phyloP scores from a whole-genome alignment of 2,888 invertebrate species.

The Neoascia interrupta region DNA sequence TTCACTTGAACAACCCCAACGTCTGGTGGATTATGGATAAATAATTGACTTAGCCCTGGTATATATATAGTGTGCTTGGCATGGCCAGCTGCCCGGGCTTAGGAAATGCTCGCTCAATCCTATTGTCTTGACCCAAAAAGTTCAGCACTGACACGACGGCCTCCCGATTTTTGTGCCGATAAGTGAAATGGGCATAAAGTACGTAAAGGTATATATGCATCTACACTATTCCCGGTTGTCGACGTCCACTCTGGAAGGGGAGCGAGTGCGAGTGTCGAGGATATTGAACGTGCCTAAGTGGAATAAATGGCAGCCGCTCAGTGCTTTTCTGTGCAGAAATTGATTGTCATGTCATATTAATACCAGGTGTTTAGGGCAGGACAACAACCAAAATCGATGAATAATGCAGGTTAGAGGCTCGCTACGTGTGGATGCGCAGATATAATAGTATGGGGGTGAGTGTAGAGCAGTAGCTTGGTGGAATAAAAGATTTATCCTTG shows the following conservation, averaged over 20 bases:
- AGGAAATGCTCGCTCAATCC: constrained; percentile 10
- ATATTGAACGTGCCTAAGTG: constrained; percentile 57
- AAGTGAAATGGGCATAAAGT: constrained; percentile 4
- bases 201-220: background rate
- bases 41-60: constrained; percentile 67
- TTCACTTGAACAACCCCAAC: constrained; percentile 50
- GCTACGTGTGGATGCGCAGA: too few species aligned
- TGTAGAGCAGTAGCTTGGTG: background rate
- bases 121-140: constrained; percentile 20
- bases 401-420: background rate
- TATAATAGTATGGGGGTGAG: too few species aligned
- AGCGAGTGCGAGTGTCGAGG: background rate
- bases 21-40: constrained; percentile 68
- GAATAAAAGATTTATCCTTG: constrained; percentile 19
- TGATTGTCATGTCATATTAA: constrained; percentile 62
- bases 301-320: constrained; percentile 32
- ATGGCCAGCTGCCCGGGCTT: background rate
- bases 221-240: background rate
- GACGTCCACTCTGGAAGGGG: background rate
- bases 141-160: constrained; percentile 12
- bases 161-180: background rate
- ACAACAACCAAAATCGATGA: constrained; percentile 32
- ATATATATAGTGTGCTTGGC: constrained; percentile 32
- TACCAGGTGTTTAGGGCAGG: constrained; percentile 45
- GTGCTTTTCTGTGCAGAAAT: constrained; percentile 46